A percentile compares a stretch with the other conserved stretches of the same genome.
Conservation (phyloP, 2,797 vertebrate species). For the Chromis chromis region DNA sequence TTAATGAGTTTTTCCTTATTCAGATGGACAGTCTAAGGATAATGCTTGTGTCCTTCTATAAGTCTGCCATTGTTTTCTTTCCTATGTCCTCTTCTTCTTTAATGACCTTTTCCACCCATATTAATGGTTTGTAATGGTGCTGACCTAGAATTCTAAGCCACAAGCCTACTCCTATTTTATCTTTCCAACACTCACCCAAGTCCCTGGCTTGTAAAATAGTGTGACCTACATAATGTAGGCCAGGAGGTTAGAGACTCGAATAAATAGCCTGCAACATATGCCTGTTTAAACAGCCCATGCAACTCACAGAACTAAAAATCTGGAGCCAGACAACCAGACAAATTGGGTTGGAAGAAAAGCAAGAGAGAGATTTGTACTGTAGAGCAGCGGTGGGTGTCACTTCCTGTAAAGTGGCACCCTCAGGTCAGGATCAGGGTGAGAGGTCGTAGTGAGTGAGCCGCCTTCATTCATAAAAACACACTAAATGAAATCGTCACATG, state of each 20-base stretch:
- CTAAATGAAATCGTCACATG: not conserved
- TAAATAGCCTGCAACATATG: not conserved
- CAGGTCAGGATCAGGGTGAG: slow-evolving; percentile 14
- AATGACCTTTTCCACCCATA: not conserved
- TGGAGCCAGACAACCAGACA: not conserved
- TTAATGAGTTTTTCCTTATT: not conserved
- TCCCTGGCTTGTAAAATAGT: slow-evolving; percentile 13
- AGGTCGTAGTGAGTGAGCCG: slow-evolving; percentile 1
- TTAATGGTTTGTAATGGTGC: slow-evolving; percentile 10
- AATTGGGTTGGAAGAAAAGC: not conserved
- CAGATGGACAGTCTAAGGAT: not conserved
- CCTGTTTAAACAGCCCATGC: not conserved
- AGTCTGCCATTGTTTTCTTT: not conserved
- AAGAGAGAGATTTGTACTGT: slow-evolving; percentile 28
- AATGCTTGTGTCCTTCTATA: not conserved
- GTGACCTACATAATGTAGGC: slow-evolving; percentile 1
- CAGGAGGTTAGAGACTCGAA: not conserved
- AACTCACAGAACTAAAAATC: not conserved
- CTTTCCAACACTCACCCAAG: slow-evolving; percentile 2
- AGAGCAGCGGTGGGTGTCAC: slow-evolving; percentile 53
- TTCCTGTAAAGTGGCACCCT: slow-evolving; percentile 39
- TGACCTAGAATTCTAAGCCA: slow-evolving; percentile 41
- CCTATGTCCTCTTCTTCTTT: not conserved
- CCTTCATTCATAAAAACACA: slow-evolving; percentile 34
- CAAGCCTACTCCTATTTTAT: slow-evolving; percentile 9